These are phyloP conservation scores for Oxyteleia sp. DNA, from an alignment of 2,888 invertebrate species.

Conservation along the genomic window DNA sequence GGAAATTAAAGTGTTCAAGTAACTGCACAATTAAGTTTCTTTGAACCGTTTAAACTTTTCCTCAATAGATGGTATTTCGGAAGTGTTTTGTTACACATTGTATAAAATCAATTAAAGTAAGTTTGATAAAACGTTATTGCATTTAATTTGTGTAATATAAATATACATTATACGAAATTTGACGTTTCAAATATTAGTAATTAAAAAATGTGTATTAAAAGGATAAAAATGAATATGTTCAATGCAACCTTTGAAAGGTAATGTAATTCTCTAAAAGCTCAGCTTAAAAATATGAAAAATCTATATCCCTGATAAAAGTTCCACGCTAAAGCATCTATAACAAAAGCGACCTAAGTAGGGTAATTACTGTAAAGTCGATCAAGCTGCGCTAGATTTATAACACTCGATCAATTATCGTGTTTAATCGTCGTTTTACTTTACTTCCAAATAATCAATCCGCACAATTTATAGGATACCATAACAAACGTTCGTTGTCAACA, in stretches of 20 bases:
- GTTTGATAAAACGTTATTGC: too few relatives aligned
- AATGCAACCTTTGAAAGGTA: slow-evolving; percentile 36
- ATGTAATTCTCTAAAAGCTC: slow-evolving; percentile 39
- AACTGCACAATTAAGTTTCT: too few relatives aligned
- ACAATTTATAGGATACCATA: neutral
- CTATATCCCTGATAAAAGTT: slow-evolving; percentile 36
- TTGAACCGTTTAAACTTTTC: too few relatives aligned
- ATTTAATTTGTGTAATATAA: too few relatives aligned
- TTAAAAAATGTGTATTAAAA: slow-evolving; percentile 29
- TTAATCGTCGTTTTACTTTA: slow-evolving; percentile 15
- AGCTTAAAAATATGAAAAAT: slow-evolving; percentile 48
- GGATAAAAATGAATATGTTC: slow-evolving; percentile 30
- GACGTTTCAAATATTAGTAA: slow-evolving; percentile 4
- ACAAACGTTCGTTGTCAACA: too few relatives aligned
- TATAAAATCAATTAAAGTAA: too few relatives aligned
- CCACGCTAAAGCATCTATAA: slow-evolving; percentile 33
- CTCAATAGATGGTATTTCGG: too few relatives aligned
- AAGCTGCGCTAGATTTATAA: slow-evolving; percentile 39
- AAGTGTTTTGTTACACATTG: too few relatives aligned
- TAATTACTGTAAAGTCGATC: slow-evolving; percentile 47
- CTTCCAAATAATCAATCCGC: slow-evolving; percentile 12
- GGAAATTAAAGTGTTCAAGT: too few relatives aligned
- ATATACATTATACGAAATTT: too few relatives aligned
- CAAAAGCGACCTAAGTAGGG: slow-evolving; percentile 41
- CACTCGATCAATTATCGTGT: slow-evolving; percentile 36